phyloP scores from a whole-genome alignment of 2,113 vertebrate species.

The Pseudorectes ferrugineus region DNA sequence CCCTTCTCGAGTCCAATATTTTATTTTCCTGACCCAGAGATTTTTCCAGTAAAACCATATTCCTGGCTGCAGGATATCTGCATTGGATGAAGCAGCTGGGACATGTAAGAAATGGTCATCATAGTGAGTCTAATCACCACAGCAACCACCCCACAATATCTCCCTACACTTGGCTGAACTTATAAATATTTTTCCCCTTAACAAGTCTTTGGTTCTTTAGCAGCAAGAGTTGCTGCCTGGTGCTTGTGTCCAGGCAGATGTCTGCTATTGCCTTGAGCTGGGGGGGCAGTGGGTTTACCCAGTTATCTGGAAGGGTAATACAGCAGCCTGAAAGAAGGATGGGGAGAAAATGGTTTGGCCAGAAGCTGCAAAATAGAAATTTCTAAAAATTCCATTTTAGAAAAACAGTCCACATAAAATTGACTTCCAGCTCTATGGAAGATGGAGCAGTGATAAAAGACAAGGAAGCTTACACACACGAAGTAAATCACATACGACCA shows the following conservation, averaged over 20 bases:
- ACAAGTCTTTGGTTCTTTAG: not conserved
- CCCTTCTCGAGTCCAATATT: not conserved
- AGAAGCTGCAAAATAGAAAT: not conserved
- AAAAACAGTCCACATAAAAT: not conserved
- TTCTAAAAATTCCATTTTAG: not conserved
- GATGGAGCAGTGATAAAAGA: not conserved
- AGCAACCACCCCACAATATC: not conserved
- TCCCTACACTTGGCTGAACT: not conserved
- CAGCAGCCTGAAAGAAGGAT: not conserved
- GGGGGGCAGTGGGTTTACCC: not conserved
- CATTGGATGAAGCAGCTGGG: not conserved
- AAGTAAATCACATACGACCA: not conserved
- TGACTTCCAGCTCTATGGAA: not conserved
- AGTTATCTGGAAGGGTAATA: not conserved
- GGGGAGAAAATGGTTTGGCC: not conserved
- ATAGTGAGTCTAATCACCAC: not conserved
- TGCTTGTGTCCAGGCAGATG: not conserved
- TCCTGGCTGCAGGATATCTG: not conserved
- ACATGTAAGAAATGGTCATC: not conserved
- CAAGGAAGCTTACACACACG: not conserved
- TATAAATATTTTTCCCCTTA: not conserved
- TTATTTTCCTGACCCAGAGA: not conserved
- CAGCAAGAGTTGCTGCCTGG: not conserved
- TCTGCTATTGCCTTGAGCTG: not conserved
- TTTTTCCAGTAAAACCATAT: not conserved